Evolutionary conservation across 2,113 vertebrate genomes (phyloP), one percentile per base, ranked within the genome.

Genomic region (Coreoperca whiteheadi): DNA sequence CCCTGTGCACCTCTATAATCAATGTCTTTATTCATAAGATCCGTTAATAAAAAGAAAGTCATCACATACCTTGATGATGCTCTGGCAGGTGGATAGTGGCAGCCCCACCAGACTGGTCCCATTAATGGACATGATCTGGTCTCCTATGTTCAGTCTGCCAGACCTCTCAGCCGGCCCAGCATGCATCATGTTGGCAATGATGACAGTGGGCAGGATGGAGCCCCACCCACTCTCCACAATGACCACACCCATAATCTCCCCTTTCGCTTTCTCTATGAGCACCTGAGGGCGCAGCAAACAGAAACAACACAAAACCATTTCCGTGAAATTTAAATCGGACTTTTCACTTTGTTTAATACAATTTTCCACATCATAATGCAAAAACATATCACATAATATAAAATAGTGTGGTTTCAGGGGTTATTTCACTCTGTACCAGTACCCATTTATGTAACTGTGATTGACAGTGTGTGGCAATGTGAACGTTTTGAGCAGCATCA

Each of bases 181-280:
- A 6, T 99, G 98, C 98, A 99, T 99, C 97, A 99, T 99, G 94
- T 97, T 99, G 83, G 98, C 98, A 68, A 99, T 99, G 86, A 99
- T 99, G 90, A 99, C 98, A 0, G 98, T 99, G 14, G 98, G 98
- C 50, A 99, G 91, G 94, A 99, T 99, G 92, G 98, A 99, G 50
- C 98, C 98, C 98, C 98, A 99, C 72, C 98, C 98, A 11, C 98
- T 99, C 88, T 99, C 98, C 77, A 99, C 98, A 39, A 99, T 98
- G 74, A 99, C 98, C 68, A 99, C 94, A 1, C 98, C 98, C 4
- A 99, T 94, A 74, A 99, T 99, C 91, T 99, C 98, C 57, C 98
- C 98, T 39, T 99, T 99, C 56, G 97, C 96, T 86, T 99, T 99
- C 93, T 99, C 98, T 86, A 99, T 96, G 87, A 96, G 96, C 92